phyloP scores from a whole-genome alignment of 23 tunicate species.

The Corella eumyota region DNA sequence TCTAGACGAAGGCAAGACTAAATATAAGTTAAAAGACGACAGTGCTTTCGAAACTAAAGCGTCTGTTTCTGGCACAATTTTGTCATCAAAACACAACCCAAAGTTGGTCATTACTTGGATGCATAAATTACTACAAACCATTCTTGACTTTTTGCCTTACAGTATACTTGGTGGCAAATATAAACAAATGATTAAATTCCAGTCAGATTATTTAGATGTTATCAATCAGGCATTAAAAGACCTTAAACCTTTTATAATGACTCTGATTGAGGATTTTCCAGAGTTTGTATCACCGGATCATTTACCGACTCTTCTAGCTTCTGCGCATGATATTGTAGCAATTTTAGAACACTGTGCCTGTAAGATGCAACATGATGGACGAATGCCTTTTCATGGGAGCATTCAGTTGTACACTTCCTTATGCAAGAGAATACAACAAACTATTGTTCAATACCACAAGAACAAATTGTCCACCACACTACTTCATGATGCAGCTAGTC shows the following conservation, averaged over 20 bases:
- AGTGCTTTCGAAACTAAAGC: too few relatives aligned
- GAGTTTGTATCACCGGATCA: slow-evolving; percentile 1
- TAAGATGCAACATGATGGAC: slow-evolving; percentile 23
- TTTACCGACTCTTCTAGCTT: neutral
- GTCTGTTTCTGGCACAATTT: too few relatives aligned
- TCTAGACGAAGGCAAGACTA: too few relatives aligned
- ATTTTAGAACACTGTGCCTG: slow-evolving; percentile 29
- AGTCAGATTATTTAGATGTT: slow-evolving; percentile 47
- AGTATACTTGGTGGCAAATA: slow-evolving; percentile 8
- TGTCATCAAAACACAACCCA: too few relatives aligned
- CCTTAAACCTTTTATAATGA: slow-evolving; percentile 23
- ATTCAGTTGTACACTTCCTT: slow-evolving; percentile 29
- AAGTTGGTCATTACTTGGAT: neutral
- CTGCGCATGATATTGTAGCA: neutral
- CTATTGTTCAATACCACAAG: slow-evolving; percentile 33
- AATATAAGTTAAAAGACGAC: too few relatives aligned
- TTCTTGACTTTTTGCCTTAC: neutral
- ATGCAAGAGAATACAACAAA: slow-evolving; percentile 12
- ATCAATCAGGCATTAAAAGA: slow-evolving; percentile 40
- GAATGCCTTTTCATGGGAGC: slow-evolving; percentile 45
- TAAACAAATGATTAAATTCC: slow-evolving; percentile 20
- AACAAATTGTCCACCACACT: slow-evolving; percentile 13
- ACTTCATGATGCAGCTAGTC: slow-evolving; percentile 67
- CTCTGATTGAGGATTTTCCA: slow-evolving; percentile 38
- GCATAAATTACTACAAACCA: neutral